Evolutionary conservation across 2,888 invertebrate genomes (phyloP).

Genomic region (Epirrita christyi): DNA sequence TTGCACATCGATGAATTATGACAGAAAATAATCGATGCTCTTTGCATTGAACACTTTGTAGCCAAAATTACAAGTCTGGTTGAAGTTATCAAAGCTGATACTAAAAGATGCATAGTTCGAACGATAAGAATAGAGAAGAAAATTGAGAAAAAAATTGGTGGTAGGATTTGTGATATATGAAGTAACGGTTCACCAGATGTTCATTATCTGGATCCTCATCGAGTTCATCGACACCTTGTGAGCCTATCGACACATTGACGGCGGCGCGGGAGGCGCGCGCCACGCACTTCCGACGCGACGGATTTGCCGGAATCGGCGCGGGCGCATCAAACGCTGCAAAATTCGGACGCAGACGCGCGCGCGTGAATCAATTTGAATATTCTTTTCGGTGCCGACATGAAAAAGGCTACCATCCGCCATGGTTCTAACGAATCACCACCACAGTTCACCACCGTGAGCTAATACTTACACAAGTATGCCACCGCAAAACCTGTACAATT

Average conservation of each 20-base stretch:
- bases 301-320: conserved; percentile 84
- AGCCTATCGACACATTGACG: conserved; percentile 78
- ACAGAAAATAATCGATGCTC: conserved; percentile 23
- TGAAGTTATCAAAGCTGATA: not conserved
- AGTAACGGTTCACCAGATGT: conserved; percentile 66
- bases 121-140: too few relatives aligned
- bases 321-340: conserved; percentile 83
- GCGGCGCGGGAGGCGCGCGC: conserved; percentile 70
- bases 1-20: conserved; percentile 52
- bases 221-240: conserved; percentile 76
- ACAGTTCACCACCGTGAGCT: conserved; percentile 11
- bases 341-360: conserved; percentile 80
- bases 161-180: conserved; percentile 58
- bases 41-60: conserved; percentile 10
- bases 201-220: conserved; percentile 72
- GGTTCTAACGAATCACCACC: conserved; percentile 20
- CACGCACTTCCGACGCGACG: conserved; percentile 84
- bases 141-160: too few relatives aligned
- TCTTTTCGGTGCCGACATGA: conserved; percentile 77
- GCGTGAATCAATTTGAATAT: conserved; percentile 84
- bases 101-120: too few relatives aligned
- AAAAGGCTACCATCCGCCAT: conserved; percentile 63
- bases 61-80: conserved; percentile 16
- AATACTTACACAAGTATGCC: conserved; percentile 39
- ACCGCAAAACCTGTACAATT: conserved; percentile 61